phyloP scores from a whole-genome alignment of 2,888 invertebrate species.

The Anagyrus pseudococci region DNA sequence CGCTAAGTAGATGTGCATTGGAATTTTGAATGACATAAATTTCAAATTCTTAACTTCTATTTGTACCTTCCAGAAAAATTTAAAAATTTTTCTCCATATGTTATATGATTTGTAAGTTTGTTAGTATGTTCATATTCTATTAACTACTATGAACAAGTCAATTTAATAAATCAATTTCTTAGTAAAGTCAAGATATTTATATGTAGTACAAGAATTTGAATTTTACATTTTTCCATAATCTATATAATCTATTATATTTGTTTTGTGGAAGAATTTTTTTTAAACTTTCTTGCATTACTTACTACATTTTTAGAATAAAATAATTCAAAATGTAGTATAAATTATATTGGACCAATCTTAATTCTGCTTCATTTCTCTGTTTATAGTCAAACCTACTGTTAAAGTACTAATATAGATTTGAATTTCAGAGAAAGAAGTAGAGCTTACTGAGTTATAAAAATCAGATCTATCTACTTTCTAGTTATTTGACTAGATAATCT shows the following conservation, averaged over 20 bases:
- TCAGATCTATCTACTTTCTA: slow-evolving; percentile 27
- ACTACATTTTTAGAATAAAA: slow-evolving; percentile 28
- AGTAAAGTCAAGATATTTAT: slow-evolving; percentile 11
- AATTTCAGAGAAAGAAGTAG: slow-evolving; percentile 17
- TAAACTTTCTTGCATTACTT: slow-evolving; percentile 7
- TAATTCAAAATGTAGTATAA: slow-evolving; percentile 27
- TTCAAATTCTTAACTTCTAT: slow-evolving; percentile 50
- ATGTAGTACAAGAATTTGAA: slow-evolving; percentile 22
- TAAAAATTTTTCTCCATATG: slow-evolving; percentile 46
- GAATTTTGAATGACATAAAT: slow-evolving; percentile 50
- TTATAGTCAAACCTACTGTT: slow-evolving; percentile 10
- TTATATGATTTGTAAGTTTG: slow-evolving; percentile 40
- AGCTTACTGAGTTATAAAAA: slow-evolving; percentile 29
- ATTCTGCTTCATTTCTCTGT: slow-evolving; percentile 26
- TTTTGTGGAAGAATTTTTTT: slow-evolving; percentile 24
- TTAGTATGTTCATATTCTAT: slow-evolving; percentile 27
- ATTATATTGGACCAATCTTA: slow-evolving; percentile 32
- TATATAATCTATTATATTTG: slow-evolving; percentile 24
- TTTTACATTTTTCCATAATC: slow-evolving; percentile 23
- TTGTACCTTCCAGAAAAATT: slow-evolving; percentile 60
- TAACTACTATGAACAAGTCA: slow-evolving; percentile 21
- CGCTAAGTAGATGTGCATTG: slow-evolving; percentile 44
- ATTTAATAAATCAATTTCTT: slow-evolving; percentile 17
- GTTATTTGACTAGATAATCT: slow-evolving; percentile 36
- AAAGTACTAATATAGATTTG: slow-evolving; percentile 20